Evolutionary conservation across 2,888 invertebrate genomes (phyloP).

Genomic region (Nowickia ferox): DNA sequence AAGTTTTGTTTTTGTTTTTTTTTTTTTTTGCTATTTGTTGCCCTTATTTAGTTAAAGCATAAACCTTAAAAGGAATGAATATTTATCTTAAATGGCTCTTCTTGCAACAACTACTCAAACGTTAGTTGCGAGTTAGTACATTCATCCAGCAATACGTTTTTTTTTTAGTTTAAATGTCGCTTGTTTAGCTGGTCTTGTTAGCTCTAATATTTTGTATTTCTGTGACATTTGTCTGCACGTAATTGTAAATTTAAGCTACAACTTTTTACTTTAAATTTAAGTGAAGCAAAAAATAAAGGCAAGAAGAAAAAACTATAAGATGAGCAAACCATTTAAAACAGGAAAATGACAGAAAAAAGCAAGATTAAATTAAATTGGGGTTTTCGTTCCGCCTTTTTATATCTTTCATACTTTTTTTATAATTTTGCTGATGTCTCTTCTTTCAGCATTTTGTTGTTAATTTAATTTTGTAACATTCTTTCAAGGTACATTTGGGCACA

Average conservation of each 20-base stretch:
- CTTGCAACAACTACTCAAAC: slow-evolving; percentile 47
- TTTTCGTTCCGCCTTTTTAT: slow-evolving; percentile 48
- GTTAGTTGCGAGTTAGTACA: slow-evolving; percentile 22
- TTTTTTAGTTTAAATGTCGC: slow-evolving; percentile 12
- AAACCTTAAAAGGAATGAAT: slow-evolving; percentile 46
- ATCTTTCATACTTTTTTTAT: slow-evolving; percentile 1
- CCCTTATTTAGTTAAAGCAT: slow-evolving; percentile 53
- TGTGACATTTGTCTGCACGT: slow-evolving; percentile 64
- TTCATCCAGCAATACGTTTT: slow-evolving; percentile 2
- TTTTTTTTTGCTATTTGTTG: slow-evolving; percentile 17
- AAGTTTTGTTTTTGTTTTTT: slow-evolving; percentile 7
- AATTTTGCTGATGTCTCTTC: background rate
- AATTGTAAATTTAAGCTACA: slow-evolving; percentile 61
- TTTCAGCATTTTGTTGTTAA: slow-evolving; percentile 26
- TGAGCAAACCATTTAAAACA: slow-evolving; percentile 42
- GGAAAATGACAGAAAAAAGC: slow-evolving; percentile 33
- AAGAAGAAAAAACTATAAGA: slow-evolving; percentile 37
- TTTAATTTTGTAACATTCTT: slow-evolving; percentile 55
- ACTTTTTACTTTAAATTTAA: slow-evolving; percentile 43
- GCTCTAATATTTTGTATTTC: slow-evolving; percentile 47
- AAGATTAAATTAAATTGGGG: slow-evolving; percentile 69
- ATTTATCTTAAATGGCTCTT: slow-evolving; percentile 45
- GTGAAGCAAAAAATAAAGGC: slow-evolving; percentile 15
- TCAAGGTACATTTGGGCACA: slow-evolving; percentile 53
- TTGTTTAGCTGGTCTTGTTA: slow-evolving; percentile 17